phyloP scores from a whole-genome alignment of 2,113 vertebrate species.

The Cathartes aura region DNA sequence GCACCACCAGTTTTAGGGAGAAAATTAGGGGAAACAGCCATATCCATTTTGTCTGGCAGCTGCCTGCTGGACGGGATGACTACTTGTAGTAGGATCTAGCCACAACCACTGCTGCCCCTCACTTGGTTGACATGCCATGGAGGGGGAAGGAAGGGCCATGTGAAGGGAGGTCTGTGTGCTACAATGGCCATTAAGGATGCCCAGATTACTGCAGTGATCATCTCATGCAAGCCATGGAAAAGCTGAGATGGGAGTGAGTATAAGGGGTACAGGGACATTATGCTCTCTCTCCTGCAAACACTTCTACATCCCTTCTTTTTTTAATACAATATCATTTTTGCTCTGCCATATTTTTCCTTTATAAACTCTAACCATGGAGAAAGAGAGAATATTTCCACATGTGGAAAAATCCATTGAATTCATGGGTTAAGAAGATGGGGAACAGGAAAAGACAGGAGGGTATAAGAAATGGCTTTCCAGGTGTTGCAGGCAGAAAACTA shows the following conservation, averaged over 20 bases:
- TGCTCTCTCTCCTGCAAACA: background rate
- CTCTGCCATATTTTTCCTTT: background rate
- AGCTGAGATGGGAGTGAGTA: background rate
- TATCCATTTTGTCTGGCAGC: background rate
- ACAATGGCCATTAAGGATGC: background rate
- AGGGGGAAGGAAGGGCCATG: background rate
- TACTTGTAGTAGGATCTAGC: background rate
- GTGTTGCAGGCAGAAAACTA: background rate
- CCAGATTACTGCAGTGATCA: background rate
- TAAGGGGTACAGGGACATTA: background rate
- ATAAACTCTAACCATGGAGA: background rate
- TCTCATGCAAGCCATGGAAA: background rate
- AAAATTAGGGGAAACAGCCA: background rate
- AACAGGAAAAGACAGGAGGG: background rate
- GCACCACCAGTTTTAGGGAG: background rate
- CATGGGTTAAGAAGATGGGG: background rate
- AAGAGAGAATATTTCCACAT: background rate
- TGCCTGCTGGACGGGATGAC: background rate
- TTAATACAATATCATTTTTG: background rate
- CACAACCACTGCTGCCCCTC: background rate
- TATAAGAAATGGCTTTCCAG: background rate
- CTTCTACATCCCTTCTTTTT: background rate
- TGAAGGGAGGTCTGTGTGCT: rapidly evolving
- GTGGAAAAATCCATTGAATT: background rate
- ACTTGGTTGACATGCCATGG: background rate